phyloP scores from a whole-genome alignment of 2,113 vertebrate species.

The Barbus barbus region DNA sequence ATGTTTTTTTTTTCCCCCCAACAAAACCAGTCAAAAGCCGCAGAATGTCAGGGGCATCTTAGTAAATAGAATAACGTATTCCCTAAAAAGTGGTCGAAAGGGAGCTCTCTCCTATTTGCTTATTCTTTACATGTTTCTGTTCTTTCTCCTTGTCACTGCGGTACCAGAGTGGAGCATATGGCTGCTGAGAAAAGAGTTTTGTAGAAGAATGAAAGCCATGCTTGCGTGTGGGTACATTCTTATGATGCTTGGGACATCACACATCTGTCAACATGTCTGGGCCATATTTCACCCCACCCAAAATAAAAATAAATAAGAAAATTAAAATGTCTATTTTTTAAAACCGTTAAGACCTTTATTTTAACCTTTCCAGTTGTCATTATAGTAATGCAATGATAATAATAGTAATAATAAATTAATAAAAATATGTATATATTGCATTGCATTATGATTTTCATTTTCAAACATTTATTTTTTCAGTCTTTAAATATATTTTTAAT shows the following conservation, averaged over 20 bases:
- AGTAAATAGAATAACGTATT: neutral
- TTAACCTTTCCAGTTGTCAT: neutral
- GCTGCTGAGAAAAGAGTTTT: slow-evolving; percentile 7
- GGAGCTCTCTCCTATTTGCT: neutral
- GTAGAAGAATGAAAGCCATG: slow-evolving; percentile 21
- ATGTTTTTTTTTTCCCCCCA: neutral
- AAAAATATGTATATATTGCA: neutral
- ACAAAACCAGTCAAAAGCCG: slow-evolving; percentile 3
- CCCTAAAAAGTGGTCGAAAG: slow-evolving; percentile 27
- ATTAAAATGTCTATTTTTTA: neutral
- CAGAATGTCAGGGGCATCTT: slow-evolving; percentile 20
- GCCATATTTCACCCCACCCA: neutral
- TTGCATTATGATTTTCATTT: neutral
- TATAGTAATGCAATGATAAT: neutral
- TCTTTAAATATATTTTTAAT: too few species aligned
- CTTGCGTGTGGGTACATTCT: neutral
- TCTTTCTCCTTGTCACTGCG: slow-evolving; percentile 4
- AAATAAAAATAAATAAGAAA: neutral
- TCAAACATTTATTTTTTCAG: neutral
- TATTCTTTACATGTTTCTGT: slow-evolving; percentile 12
- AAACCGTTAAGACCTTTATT: neutral
- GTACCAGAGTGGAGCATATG: slow-evolving; percentile 25
- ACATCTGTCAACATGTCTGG: slow-evolving; percentile 18
- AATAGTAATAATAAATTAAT: too few species aligned
- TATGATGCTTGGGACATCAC: neutral